Conservation (phyloP, 2,888 invertebrate species). For the Drosophila emarginata region DNA sequence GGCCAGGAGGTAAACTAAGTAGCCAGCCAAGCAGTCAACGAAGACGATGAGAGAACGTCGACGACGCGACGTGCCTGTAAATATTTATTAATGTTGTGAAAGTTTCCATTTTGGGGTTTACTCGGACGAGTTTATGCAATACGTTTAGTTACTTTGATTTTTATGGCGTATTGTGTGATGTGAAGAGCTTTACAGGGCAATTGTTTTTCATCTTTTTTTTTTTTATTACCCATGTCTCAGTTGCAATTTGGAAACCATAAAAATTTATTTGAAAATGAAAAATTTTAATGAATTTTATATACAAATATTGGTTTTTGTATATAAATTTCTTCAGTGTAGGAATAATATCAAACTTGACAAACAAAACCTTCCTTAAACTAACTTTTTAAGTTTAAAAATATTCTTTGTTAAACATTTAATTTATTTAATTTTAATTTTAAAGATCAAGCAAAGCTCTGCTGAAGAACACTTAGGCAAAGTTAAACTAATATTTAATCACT, state of each 20-base stretch:
- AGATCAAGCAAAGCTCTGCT: too few species aligned
- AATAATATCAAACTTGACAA: too few species aligned
- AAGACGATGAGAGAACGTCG: conserved; percentile 37
- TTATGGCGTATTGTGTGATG: conserved; percentile 42
- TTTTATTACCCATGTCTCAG: background rate
- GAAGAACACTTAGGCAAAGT: too few species aligned
- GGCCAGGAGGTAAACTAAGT: conserved; percentile 18
- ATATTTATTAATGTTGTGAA: conserved; percentile 73
- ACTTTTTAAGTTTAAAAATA: too few species aligned
- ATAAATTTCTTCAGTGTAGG: background rate
- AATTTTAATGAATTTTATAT: background rate
- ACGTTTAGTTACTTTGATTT: conserved; percentile 60
- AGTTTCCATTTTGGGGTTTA: conserved; percentile 34
- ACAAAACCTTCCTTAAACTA: too few species aligned
- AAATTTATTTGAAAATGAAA: background rate
- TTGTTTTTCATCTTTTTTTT: background rate
- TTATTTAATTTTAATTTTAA: too few species aligned
- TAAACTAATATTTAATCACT: too few species aligned
- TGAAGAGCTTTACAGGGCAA: conserved; percentile 18
- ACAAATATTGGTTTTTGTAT: background rate
- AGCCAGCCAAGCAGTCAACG: background rate
- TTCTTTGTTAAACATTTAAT: too few species aligned
- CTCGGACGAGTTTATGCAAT: conserved; percentile 13
- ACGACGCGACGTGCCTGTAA: conserved; percentile 76
- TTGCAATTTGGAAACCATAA: background rate